Evolutionary conservation across 2,888 invertebrate species (phyloP).

Genomic region (Pollenia amentaria): DNA sequence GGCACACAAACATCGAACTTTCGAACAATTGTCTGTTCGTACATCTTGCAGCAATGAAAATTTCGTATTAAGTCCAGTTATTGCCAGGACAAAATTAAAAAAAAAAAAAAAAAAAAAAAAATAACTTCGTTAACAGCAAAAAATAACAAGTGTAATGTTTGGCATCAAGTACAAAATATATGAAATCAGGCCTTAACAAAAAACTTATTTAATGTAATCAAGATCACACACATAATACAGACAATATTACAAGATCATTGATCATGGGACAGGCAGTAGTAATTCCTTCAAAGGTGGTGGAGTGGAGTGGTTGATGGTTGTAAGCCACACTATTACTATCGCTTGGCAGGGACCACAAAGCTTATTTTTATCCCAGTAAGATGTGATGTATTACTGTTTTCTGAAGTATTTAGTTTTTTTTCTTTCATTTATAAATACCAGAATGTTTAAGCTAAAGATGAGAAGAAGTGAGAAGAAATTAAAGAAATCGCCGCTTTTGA

Average conservation of each 20-base stretch:
- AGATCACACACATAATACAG: constrained; percentile 72
- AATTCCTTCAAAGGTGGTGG: background rate
- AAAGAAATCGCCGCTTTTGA: constrained; percentile 61
- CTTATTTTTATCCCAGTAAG: constrained; percentile 48
- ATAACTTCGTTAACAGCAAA: constrained; percentile 12
- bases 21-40: constrained; percentile 26
- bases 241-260: constrained; percentile 74
- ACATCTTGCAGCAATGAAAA: constrained; percentile 8
- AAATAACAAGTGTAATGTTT: constrained; percentile 72
- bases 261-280: constrained; percentile 61
- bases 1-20: constrained; percentile 14
- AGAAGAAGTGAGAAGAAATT: constrained; percentile 50
- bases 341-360: background rate
- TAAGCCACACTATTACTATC: constrained; percentile 5
- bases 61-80: constrained; percentile 31
- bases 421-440: constrained; percentile 46
- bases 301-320: constrained; percentile 28
- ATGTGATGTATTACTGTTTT: constrained; percentile 69
- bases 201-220: constrained; percentile 70
- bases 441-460: constrained; percentile 46
- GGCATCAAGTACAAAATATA: constrained; percentile 65
- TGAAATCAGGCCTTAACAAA: constrained; percentile 28
- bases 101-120: constrained; percentile 6
- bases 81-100: constrained; percentile 11
- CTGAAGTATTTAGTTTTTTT: background rate